A percentile compares a stretch with the other conserved stretches of the same genome.
phyloP scores from a whole-genome alignment of 2,888 invertebrate genomes.

The Agapetus fuscipes region DNA sequence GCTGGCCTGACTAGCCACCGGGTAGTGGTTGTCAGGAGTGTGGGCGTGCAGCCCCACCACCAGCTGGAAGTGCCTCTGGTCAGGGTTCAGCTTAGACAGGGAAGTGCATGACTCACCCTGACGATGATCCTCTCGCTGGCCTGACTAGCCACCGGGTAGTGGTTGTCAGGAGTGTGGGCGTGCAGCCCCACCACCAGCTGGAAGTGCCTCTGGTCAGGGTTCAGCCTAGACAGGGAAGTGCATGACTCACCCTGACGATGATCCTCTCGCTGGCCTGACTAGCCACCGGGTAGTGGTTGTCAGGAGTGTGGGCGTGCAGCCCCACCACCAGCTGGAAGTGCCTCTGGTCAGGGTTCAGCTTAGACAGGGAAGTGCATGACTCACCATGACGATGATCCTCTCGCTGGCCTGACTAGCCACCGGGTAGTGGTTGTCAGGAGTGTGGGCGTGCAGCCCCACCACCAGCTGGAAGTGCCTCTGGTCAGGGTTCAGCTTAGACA shows the following conservation, averaged over 20 bases:
- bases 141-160: conserved; percentile 75
- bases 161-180: conserved; percentile 74
- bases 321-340: conserved; percentile 94
- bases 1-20: conserved; percentile 80
- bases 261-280: conserved; percentile 92
- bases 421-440: conserved; percentile 68
- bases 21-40: conserved; percentile 67
- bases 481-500: conserved; percentile 98
- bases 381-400: conserved; percentile 90
- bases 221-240: too few species aligned
- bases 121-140: conserved; percentile 96
- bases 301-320: conserved; percentile 78
- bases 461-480: conserved; percentile 95
- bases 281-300: conserved; percentile 69
- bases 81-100: conserved; percentile 98
- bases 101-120: conserved; percentile 69
- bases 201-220: conserved; percentile 97
- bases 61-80: conserved; percentile 93
- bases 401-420: conserved; percentile 87
- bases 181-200: conserved; percentile 88
- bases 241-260: conserved; percentile 84
- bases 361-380: conserved; percentile 27
- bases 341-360: conserved; percentile 97
- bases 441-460: conserved; percentile 86
- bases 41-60: conserved; percentile 91